Base-by-base conservation (phyloP, 2,113 vertebrate species). In the Spea multiplicata region DNA sequence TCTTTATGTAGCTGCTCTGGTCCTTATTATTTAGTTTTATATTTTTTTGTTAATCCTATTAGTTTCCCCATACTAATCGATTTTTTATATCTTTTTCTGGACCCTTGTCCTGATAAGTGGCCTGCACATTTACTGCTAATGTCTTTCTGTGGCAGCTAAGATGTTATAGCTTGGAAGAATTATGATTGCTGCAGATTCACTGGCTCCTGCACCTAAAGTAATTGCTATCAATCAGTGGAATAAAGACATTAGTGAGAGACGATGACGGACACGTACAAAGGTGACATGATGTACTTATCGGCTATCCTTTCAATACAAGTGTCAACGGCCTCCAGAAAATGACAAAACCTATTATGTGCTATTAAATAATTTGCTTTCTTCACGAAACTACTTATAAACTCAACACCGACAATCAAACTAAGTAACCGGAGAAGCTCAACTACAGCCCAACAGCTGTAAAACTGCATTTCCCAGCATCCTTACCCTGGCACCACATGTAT, bases 181-280 rank as follows among this genome's bases (percentile, higher is more conserved):
- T 69, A 76, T 76, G 74, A 69, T 59, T 69, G 74, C 46, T 52
- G 55, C n/a, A 10, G 62, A 44, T 46, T 45, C 5, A 10, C 46
- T 46, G 61, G 17, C 45, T 16, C 50, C 44, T 67, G 53, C 75
- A 16, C 45, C 66, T 49, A 2, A 57, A 76, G 75, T 61, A 76
- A 76, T 76, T 57, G n/a, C 74, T 48, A 61, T 57, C 66, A 44
- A 70, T 70, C 45, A 69, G 52, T 76, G 70, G 45, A 69, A 69
- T 76, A 70, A 69, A 76, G 65, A 76, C 73, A 74, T 76, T 68
- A 75, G 50, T 16, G 52, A 76, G 52, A 76, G 66, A 45, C 30
- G 53, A 61, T 76, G 53, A 62, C 48, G 66, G 74, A 76, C 75
- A 75, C 47, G 17, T 50, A 70, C 61, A 69, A 59, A 70, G 66